Evolutionary conservation across 1,140 invertebrate species (phyloP).

Genomic region (Atta texana): DNA sequence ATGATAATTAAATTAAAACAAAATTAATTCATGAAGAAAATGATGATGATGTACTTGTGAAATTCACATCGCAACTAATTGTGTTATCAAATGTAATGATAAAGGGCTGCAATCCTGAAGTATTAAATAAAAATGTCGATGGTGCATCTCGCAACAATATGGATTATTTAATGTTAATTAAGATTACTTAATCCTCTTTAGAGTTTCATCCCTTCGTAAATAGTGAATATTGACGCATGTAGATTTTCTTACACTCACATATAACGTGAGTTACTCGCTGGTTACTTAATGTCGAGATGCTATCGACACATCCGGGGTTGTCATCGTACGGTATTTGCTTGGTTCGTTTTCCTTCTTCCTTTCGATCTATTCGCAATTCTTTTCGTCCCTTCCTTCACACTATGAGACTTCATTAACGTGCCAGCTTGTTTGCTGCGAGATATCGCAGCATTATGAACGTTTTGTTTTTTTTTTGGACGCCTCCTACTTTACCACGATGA

Average conservation of each 20-base stretch:
- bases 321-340: conserved; percentile 66
- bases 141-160: conserved; percentile 72
- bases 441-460: conserved; percentile 75
- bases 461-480: conserved; percentile 46
- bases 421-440: conserved; percentile 78
- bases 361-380: conserved; percentile 50
- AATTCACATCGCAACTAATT: not conserved
- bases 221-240: conserved; percentile 43
- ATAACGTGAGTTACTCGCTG: conserved; percentile 25
- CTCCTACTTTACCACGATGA: conserved; percentile 45
- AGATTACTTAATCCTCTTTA: not conserved
- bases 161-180: not conserved
- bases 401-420: conserved; percentile 76
- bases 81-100: not conserved
- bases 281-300: conserved; percentile 63
- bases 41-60: not conserved
- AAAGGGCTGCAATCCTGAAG: not conserved
- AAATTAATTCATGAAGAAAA: not conserved
- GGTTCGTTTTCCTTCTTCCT: conserved; percentile 63
- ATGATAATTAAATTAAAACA: not conserved
- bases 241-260: conserved; percentile 20
- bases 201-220: not conserved
- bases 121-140: not conserved
- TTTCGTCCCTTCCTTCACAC: conserved; percentile 58
- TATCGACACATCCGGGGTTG: conserved; percentile 70